Base-by-base conservation (phyloP, 2,797 vertebrate genomes). In the Acanthurus leucopareius region DNA sequence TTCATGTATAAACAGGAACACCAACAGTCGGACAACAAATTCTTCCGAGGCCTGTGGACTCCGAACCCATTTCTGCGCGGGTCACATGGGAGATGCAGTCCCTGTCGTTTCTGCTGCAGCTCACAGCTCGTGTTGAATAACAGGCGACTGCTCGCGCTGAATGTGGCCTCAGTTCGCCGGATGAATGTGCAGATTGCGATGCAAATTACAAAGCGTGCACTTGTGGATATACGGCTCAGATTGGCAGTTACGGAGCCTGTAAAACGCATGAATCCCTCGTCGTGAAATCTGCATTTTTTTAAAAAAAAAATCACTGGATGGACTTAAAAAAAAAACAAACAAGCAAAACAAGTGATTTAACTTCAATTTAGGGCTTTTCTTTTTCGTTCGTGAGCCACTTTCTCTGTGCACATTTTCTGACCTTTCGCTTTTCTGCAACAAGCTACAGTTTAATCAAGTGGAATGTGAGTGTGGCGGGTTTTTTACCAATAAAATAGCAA, bases 1-100 rank as follows among this genome's bases (percentile, higher is more conserved):
- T 77, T 88, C 89, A 83, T 77, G 87, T 86, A 86, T 90, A 91
- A 93, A 92, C 92, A 92, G 86, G 86, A 89, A 91, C 92, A 85
- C 82, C 73, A 79, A 82, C 73, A 86, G 85, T 82, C 44, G 47
- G 73, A 88, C 85, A 85, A 90, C 90, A 87, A 86, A 89, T 89
- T 88, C 88, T 87, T 87, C 40, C 47, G 63, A 85, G 84, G 82
- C 80, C 70, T 78, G 65, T 76, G 70, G 86, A 87, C 73, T 86
- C 73, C 47, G 10, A 82, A 79, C 77, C 75, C 68, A 85, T 88
- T 90, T 79, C 85, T 82, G 47, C 83, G 58, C 66, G 15, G 69
- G 79, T 91, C 89, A 89, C 88, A 91, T 75, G 87, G 79, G 75
- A 86, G 72, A 82, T 32, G 67, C 78, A 64, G 79, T 83, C 64